Evolutionary conservation across 2,797 vertebrate species (phyloP), one percentile per base, ranked within the genome.

Genomic region (Falco rusticolus): DNA sequence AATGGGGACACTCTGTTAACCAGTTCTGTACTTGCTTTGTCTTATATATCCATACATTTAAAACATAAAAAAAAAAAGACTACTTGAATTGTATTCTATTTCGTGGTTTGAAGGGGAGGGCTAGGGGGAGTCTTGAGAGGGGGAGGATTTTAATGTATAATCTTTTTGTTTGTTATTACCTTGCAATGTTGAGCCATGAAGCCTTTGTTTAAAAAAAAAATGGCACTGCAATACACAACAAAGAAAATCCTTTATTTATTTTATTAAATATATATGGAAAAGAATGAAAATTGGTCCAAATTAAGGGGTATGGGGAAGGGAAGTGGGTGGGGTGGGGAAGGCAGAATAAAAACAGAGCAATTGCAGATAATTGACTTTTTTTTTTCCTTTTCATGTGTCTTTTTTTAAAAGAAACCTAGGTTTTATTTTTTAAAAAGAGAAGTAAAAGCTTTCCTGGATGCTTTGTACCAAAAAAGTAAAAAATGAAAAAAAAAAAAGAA

Each of bases 11-110:
- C 96, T 96, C 96, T 97, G 96, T 96, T 97, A 97, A 96, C 95
- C 95, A 96, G 95, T 97, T 96, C 97, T 97, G 94, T 97, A 97
- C 97, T 96, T 97, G 96, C 97, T 97, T 97, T 97, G 95, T 97
- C 96, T 96, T 97, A 97, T 97, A 97, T 97, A 96, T 97, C 92
- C 92, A 94, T 94, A 97, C 97, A 97, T 97, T 97, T 97, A 97
- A 97, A 97, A 97, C 92, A 96, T 95, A 97, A 96, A 96, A 95
- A 96, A 81, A 96, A 96, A 97, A 96, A 96, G 96, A 97, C 98
- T 99, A 99, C 99, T 99, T 98, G 98, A 99, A 99, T 98, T 99
- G 98, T 99, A 99, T 98, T 99, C 98, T 98, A 98, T 99, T 99
- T 99, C 98, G 98, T 98, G 98, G 98, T 98, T 96, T 98, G 98